A percentile compares a stretch with the other conserved stretches of the same genome.
phyloP scores from a whole-genome alignment of 1,140 invertebrate genomes.

The Neodiprion virginianus region DNA sequence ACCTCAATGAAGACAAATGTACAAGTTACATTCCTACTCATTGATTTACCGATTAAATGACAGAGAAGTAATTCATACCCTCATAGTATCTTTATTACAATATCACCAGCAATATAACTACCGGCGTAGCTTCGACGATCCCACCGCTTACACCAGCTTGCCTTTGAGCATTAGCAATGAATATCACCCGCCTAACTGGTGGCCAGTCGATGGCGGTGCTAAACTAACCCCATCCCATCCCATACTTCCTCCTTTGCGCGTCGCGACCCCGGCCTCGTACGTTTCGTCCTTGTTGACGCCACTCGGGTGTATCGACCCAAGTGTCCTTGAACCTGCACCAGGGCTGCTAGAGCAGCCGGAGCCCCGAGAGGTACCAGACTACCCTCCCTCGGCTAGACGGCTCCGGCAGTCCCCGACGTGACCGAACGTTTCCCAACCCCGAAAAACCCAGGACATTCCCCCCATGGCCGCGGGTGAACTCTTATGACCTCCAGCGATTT shows the following conservation, averaged over 20 bases:
- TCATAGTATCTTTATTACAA: too few species aligned
- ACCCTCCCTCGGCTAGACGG: constrained; percentile 3
- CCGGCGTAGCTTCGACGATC: too few species aligned
- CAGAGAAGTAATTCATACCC: too few species aligned
- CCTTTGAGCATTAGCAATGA: too few species aligned
- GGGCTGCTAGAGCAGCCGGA: background rate
- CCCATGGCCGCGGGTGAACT: background rate
- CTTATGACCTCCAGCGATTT: background rate
- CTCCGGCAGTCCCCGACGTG: background rate
- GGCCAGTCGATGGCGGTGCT: background rate
- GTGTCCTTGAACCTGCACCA: constrained; percentile 4
- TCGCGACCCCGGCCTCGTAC: background rate
- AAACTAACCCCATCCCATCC: background rate
- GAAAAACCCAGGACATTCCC: background rate
- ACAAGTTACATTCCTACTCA: too few species aligned
- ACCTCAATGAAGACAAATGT: too few species aligned
- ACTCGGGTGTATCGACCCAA: background rate
- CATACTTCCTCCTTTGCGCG: background rate
- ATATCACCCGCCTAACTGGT: too few species aligned
- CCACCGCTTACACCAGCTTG: too few species aligned
- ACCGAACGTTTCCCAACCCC: background rate
- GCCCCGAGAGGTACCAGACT: background rate
- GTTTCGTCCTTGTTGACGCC: background rate
- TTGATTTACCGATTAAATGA: too few species aligned
- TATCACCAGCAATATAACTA: too few species aligned